These are phyloP conservation scores for Crypturellus undulatus DNA, from an alignment of 2,113 vertebrate genomes.

Conservation along the genomic window DNA sequence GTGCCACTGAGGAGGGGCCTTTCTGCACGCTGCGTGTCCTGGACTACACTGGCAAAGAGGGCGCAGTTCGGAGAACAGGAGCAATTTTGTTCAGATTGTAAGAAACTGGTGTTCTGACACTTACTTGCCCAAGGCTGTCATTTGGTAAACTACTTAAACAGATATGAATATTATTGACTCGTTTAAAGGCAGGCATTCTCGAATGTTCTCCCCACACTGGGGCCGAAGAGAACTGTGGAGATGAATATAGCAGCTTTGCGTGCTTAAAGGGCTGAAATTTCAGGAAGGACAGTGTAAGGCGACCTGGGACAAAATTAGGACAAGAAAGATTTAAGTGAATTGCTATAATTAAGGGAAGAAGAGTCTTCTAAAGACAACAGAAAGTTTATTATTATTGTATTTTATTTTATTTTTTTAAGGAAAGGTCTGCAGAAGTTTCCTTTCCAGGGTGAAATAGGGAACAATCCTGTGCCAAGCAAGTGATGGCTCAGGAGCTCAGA, in stretches of 20 bases:
- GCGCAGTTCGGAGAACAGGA: background rate
- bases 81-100: background rate
- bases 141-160: background rate
- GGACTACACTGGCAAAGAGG: background rate
- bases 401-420: no score
- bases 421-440: background rate
- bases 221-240: background rate
- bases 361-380: background rate
- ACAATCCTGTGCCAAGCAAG: background rate
- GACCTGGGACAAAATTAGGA: background rate
- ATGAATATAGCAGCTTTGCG: background rate
- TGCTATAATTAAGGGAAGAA: background rate
- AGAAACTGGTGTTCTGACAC: background rate
- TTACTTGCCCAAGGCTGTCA: background rate
- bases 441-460: background rate
- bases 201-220: background rate
- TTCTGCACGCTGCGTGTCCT: background rate
- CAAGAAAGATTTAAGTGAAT: background rate
- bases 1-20: background rate
- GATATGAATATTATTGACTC: background rate
- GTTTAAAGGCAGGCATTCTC: background rate
- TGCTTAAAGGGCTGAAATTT: background rate
- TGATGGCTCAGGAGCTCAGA: background rate
- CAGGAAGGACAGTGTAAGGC: background rate
- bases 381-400: no score